Percentiles rank a stretch among this genome's conserved stretches.
Conservation (phyloP, 2,113 vertebrate species). For the Cyprinodon brontotheroides region DNA sequence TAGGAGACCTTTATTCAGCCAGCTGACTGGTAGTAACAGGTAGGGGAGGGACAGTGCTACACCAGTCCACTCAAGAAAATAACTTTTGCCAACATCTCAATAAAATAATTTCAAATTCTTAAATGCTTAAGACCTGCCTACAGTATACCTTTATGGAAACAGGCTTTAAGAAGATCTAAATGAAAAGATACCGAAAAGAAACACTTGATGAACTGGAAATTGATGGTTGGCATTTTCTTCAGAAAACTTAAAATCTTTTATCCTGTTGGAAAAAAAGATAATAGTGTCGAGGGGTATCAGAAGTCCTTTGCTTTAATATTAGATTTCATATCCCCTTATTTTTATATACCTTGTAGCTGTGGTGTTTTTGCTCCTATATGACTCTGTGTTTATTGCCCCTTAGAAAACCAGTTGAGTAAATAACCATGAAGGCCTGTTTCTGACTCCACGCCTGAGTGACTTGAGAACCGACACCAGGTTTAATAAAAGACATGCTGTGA, state of each 20-base stretch:
- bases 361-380: not conserved
- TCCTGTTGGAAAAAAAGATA: not conserved
- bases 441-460: slow-evolving; percentile 34
- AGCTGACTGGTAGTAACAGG: not conserved
- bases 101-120: too few species aligned
- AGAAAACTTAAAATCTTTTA: not conserved
- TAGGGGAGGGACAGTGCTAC: not conserved
- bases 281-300: not conserved
- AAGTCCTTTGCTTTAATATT: not conserved
- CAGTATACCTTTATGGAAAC: not conserved
- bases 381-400: not conserved
- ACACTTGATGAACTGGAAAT: not conserved
- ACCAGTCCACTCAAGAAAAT: not conserved
- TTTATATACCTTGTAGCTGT: not conserved
- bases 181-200: not conserved
- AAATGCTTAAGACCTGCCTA: not conserved
- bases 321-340: not conserved
- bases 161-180: not conserved
- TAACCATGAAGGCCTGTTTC: slow-evolving; percentile 16
- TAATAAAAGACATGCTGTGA: slow-evolving; percentile 40
- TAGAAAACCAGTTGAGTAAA: slow-evolving; percentile 26
- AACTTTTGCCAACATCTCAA: not conserved
- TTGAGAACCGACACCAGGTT: slow-evolving; percentile 37
- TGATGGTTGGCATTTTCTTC: not conserved
- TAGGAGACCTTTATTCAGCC: not conserved